A percentile compares a stretch with the other conserved stretches of the same genome.
Conservation (phyloP, 1,140 invertebrate species). For the Agrilus planipennis region DNA sequence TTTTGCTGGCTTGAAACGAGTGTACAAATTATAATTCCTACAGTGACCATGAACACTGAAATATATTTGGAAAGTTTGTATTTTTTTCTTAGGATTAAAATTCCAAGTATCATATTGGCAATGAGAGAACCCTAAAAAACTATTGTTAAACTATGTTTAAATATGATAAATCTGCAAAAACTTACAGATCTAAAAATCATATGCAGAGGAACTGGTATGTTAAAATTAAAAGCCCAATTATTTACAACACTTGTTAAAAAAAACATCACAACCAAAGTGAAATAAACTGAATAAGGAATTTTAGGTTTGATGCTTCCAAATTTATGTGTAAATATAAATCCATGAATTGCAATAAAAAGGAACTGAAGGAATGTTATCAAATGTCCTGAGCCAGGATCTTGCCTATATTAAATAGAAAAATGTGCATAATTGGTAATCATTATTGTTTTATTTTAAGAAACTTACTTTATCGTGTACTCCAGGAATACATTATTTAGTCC, state of each 20-base stretch:
- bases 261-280: slow-evolving; percentile 78
- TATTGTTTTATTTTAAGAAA: slow-evolving; percentile 8
- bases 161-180: no score
- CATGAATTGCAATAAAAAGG: slow-evolving; percentile 77
- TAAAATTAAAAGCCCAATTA: slow-evolving; percentile 94
- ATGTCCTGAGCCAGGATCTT: slow-evolving; percentile 84
- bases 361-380: slow-evolving; percentile 91
- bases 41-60: slow-evolving; percentile 84
- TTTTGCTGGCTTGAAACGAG: slow-evolving; percentile 59
- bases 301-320: slow-evolving; percentile 67
- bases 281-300: slow-evolving; percentile 69
- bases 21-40: slow-evolving; percentile 86
- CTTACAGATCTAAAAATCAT: slow-evolving; percentile 96
- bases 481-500: slow-evolving; percentile 85
- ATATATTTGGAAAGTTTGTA: slow-evolving; percentile 82
- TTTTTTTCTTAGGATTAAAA: slow-evolving; percentile 75
- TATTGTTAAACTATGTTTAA: background rate
- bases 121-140: slow-evolving; percentile 77
- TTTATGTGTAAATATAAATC: slow-evolving; percentile 81
- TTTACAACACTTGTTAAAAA: slow-evolving; percentile 88
- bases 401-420: slow-evolving; percentile 38
- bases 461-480: slow-evolving; percentile 75
- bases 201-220: slow-evolving; percentile 95
- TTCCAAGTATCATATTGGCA: slow-evolving; percentile 93
- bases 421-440: background rate